These are phyloP conservation scores for Caenorhabditis imperialis DNA, from an alignment of 2,888 invertebrate genomes.

Conservation along the genomic window DNA sequence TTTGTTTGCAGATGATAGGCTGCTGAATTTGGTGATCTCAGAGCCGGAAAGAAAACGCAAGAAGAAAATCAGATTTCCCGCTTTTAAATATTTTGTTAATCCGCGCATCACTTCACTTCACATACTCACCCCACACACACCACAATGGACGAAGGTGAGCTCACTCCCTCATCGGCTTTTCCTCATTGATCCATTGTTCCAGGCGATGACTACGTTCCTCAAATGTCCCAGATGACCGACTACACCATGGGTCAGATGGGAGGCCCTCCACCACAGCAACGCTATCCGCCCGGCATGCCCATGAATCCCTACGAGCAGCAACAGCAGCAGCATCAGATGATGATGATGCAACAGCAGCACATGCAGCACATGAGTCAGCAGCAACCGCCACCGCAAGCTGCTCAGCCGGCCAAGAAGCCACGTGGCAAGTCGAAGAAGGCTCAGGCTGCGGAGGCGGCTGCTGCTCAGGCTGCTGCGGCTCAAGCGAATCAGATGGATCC, in stretches of 20 bases:
- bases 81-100: slow-evolving; percentile 8
- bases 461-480: slow-evolving; percentile 32
- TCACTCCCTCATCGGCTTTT: not conserved
- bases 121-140: slow-evolving; percentile 21
- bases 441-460: slow-evolving; percentile 55
- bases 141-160: slow-evolving; percentile 48
- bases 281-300: slow-evolving; percentile 27
- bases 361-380: slow-evolving; percentile 44
- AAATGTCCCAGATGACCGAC: slow-evolving; percentile 72
- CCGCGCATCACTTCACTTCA: slow-evolving; percentile 2
- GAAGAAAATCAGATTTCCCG: slow-evolving; percentile 3
- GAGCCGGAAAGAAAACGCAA: slow-evolving; percentile 1
- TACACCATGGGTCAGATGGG: slow-evolving; percentile 47
- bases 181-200: slow-evolving; percentile 1
- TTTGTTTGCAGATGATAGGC: slow-evolving; percentile 40
- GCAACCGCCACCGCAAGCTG: slow-evolving; percentile 30
- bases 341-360: slow-evolving; percentile 59
- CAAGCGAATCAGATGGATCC: slow-evolving; percentile 55
- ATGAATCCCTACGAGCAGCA: slow-evolving; percentile 65
- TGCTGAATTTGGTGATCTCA: slow-evolving; percentile 26
- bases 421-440: slow-evolving; percentile 53
- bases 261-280: slow-evolving; percentile 48
- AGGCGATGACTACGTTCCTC: slow-evolving; percentile 76
- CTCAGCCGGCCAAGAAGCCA: slow-evolving; percentile 45
- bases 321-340: slow-evolving; percentile 57